These are phyloP conservation scores for Galerucella calmariensis DNA, from an alignment of 2,888 invertebrate species.

Conservation along the genomic window DNA sequence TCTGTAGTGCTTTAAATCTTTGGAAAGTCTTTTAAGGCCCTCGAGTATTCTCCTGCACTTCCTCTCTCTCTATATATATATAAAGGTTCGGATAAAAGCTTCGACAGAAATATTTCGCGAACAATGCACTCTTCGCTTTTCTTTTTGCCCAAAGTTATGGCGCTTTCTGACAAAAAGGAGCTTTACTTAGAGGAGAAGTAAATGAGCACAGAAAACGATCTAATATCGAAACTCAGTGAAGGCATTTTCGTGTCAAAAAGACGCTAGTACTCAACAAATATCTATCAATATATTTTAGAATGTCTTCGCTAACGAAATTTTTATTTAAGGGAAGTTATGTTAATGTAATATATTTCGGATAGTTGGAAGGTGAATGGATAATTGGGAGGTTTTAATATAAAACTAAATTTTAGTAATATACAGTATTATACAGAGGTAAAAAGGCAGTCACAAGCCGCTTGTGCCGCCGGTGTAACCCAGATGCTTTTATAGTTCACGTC, in stretches of 20 bases:
- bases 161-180: conserved; percentile 17
- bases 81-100: conserved; percentile 30
- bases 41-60: conserved; percentile 30
- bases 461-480: too few species aligned
- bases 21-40: conserved; percentile 7
- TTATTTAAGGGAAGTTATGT: neutral
- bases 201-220: conserved; percentile 28
- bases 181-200: conserved; percentile 23
- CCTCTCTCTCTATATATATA: neutral
- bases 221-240: conserved; percentile 10
- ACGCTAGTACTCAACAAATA: neutral
- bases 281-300: neutral
- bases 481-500: too few species aligned
- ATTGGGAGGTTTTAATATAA: too few species aligned
- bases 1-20: conserved; percentile 8
- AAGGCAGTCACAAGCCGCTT: too few species aligned
- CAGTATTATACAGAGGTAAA: too few species aligned
- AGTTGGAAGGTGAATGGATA: too few species aligned
- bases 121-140: conserved; percentile 18
- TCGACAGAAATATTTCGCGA: conserved; percentile 28
- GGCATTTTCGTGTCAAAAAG: conserved; percentile 15
- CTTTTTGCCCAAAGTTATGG: conserved; percentile 17
- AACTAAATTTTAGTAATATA: too few species aligned
- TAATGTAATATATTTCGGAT: too few species aligned
- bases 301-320: neutral